A percentile compares a stretch with the other conserved stretches of the same genome.
Conservation (phyloP, 2,113 vertebrate species). For the Phyllostomus hastatus region DNA sequence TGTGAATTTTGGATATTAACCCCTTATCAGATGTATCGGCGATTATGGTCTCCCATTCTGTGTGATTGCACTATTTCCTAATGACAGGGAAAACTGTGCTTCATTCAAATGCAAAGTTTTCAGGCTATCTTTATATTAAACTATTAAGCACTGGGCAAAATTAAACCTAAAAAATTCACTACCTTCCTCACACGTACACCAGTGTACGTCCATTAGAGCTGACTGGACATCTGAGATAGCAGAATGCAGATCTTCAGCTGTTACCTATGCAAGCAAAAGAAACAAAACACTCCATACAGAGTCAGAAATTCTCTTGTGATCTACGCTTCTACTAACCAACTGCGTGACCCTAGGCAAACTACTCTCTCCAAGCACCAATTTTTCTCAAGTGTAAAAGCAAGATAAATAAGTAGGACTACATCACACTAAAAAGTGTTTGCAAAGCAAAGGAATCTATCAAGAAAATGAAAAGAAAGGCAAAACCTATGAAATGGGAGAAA, state of each 20-base stretch:
- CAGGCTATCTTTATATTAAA: neutral
- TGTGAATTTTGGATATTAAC: no score
- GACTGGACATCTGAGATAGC: neutral
- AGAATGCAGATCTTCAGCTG: neutral
- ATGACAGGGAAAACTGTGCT: neutral
- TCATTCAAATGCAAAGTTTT: neutral
- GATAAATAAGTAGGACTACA: no score
- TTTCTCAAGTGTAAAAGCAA: neutral
- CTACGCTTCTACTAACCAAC: neutral
- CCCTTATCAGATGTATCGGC: no score
- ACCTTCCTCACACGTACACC: neutral
- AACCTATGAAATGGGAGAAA: neutral
- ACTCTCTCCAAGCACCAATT: neutral
- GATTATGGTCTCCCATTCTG: no score
- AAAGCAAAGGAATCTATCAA: neutral
- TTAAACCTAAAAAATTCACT: neutral
- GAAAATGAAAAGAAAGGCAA: neutral
- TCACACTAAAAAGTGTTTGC: neutral
- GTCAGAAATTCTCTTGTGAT: neutral
- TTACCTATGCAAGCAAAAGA: neutral
- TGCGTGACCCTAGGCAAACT: neutral
- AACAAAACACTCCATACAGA: neutral
- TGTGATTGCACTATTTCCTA: neutral
- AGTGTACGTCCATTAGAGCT: neutral
- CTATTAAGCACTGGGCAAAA: neutral